Evolutionary conservation across 2,797 vertebrate species (phyloP).

Genomic region (Gobionotothen gibberifrons): DNA sequence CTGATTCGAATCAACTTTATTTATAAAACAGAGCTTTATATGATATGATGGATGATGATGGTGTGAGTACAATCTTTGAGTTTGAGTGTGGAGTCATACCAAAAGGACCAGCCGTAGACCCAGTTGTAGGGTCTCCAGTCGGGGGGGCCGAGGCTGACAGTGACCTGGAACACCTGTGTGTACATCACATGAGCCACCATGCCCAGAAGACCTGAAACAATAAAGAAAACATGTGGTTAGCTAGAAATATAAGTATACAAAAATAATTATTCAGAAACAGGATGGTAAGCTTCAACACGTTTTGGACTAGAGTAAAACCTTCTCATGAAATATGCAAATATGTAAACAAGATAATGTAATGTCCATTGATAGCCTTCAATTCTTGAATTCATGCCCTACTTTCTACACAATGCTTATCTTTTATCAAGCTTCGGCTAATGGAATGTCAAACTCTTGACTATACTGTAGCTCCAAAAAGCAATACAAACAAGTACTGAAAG

Average conservation of each 20-base stretch:
- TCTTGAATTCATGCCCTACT: too few species aligned
- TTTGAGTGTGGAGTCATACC: conserved; percentile 77
- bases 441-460: not conserved
- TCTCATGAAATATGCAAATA: not conserved
- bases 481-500: not conserved
- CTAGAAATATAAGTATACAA: not conserved
- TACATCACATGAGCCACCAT: conserved; percentile 96
- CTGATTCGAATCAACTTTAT: not conserved
- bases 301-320: not conserved
- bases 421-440: not conserved
- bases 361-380: not conserved
- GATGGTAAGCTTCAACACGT: not conserved
- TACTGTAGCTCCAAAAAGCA: not conserved
- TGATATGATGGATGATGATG: not conserved
- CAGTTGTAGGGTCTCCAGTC: conserved; percentile 93
- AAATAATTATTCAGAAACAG: not conserved
- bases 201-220: conserved; percentile 90
- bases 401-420: too few species aligned
- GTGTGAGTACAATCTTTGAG: not conserved
- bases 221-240: not conserved
- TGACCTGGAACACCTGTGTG: conserved; percentile 92
- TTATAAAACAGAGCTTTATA: not conserved
- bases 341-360: not conserved
- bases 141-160: conserved; percentile 89
- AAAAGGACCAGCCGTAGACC: conserved; percentile 95